Conservation (phyloP, 2,888 invertebrate species). For the Bombylius discolor region DNA sequence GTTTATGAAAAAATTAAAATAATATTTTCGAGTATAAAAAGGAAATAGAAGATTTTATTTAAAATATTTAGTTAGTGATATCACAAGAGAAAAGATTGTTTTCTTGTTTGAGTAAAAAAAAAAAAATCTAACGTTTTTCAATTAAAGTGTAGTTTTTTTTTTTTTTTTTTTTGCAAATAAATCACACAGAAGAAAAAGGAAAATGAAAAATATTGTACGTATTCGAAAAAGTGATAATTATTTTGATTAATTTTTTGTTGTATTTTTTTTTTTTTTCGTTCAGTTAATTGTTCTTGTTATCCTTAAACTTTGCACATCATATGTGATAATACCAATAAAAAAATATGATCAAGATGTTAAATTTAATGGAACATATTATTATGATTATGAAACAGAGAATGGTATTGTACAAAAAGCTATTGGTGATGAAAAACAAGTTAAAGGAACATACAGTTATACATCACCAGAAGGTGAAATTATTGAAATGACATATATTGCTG, state of each 20-base stretch:
- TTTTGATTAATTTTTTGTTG: not conserved
- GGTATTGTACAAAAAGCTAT: slow-evolving; percentile 3
- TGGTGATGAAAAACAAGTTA: slow-evolving; percentile 1
- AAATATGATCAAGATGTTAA: slow-evolving; percentile 4
- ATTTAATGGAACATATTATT: slow-evolving; percentile 3
- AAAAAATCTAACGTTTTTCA: no score
- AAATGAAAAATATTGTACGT: not conserved
- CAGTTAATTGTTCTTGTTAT: not conserved
- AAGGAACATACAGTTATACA: slow-evolving; percentile 4
- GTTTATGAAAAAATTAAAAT: no score
- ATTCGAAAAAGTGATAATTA: not conserved
- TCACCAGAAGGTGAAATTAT: slow-evolving; percentile 4
- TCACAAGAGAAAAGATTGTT: no score
- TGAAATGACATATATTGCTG: slow-evolving; percentile 2
- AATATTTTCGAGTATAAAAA: no score
- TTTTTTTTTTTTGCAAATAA: no score
- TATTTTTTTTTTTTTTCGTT: not conserved
- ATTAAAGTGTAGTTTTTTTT: no score
- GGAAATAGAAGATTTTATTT: no score
- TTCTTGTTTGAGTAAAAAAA: no score
- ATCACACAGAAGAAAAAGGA: no score
- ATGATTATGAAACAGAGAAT: slow-evolving; percentile 3
- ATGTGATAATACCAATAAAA: slow-evolving; percentile 1
- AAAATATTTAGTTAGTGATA: no score
- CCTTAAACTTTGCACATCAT: not conserved